Evolutionary conservation across 2,888 invertebrate species (phyloP), one percentile per base, ranked within the genome.

Genomic region (Paralinhomoeus sp.): DNA sequence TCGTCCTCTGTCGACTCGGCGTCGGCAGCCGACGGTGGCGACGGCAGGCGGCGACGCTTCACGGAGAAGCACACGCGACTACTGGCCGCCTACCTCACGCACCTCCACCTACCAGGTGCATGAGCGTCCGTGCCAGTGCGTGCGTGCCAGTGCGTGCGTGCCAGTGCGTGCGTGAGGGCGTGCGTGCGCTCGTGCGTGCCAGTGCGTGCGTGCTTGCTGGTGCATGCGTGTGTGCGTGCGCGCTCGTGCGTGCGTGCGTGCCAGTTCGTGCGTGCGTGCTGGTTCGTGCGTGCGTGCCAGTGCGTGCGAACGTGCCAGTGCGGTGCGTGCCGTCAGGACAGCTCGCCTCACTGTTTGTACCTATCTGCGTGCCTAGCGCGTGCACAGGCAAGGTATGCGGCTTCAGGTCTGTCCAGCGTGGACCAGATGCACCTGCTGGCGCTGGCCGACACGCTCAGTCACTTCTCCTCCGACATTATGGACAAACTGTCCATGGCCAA

Each of bases 371-470:
- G n/a, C n/a, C n/a, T n/a, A n/a, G n/a, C n/a, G n/a, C n/a, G n/a
- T n/a, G n/a, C n/a, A n/a, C n/a, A n/a, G n/a, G n/a, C n/a, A n/a
- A n/a, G n/a, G 12, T 31, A 31, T 9, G 9, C 5, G 9, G 67
- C 87, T 31, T 91, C 91, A 1, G 93, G 91, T 0, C 67, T 91
- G 35, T 85, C 84, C 3, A 87, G 87, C 52, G 72, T 93, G 43
- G 97, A 99, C 67, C 97, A 99, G 67, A 97, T 99, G 93, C 97
- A 99, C 66, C 71, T 99, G 48, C 67, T 99, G n/a, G 97, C 97
- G 1, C 65, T 99, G 47, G 93, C 93, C 15, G 97, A 99, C 59
- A 97, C 97, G 0, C 87, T 99, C 42, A 56, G 57, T 45, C 59
- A 60, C 33, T 66, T 62, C 45, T 55, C 60, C 20, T 50, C 66